Percentiles rank a stretch among this genome's conserved stretches.
phyloP scores from a whole-genome alignment of 2,888 invertebrate genomes.

The Onthophagus sagittarius region DNA sequence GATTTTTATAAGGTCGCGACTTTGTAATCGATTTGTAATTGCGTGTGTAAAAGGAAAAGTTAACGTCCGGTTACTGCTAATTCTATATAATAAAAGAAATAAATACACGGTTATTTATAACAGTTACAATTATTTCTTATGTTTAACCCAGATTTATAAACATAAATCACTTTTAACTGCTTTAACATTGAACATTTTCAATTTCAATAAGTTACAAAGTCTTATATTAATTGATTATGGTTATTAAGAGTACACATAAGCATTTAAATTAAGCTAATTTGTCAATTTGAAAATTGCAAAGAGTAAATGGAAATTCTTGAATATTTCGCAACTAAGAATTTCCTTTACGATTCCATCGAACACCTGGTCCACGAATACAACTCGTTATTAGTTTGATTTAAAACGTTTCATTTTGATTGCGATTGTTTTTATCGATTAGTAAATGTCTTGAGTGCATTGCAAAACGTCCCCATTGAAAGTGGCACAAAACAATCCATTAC shows the following conservation, averaged over 20 bases:
- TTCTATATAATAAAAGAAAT: not conserved
- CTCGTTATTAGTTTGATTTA: not conserved
- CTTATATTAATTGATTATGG: not conserved
- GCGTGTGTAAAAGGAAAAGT: not conserved
- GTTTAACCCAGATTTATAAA: not conserved
- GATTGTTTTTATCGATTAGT: not conserved
- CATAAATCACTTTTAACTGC: not conserved
- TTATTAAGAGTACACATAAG: not conserved
- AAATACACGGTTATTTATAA: not conserved
- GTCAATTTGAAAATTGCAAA: not conserved
- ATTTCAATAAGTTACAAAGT: not conserved
- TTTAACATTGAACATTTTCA: not conserved
- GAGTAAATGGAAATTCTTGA: not conserved
- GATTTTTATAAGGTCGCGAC: not conserved
- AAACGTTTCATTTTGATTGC: not conserved
- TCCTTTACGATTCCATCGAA: not conserved
- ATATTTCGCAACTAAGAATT: not conserved
- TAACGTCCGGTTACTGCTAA: not conserved
- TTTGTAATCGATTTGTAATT: not conserved
- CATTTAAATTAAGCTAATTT: not conserved
- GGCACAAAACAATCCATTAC: conserved; percentile 5
- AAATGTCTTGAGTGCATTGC: not conserved
- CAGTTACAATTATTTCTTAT: not conserved
- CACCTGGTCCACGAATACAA: not conserved
- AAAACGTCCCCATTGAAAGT: not conserved